These are phyloP conservation scores for Pygocentrus nattereri DNA, from an alignment of 2,797 vertebrate genomes.

Conservation along the genomic window DNA sequence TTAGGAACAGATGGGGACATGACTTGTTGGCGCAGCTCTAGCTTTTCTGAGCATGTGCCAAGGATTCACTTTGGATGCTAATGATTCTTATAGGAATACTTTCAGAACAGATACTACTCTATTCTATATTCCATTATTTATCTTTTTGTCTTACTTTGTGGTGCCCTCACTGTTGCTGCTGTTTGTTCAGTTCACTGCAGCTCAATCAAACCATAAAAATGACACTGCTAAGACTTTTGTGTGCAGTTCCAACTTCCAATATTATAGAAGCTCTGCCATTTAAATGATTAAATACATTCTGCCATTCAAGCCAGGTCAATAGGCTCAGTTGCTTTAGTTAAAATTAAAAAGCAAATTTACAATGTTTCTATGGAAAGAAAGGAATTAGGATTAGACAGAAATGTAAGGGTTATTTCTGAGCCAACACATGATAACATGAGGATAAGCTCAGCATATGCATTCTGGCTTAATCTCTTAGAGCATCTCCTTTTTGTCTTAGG, in stretches of 20 bases:
- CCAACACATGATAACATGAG: background rate
- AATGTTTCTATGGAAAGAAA: background rate
- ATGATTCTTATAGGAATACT: slow-evolving; percentile 60
- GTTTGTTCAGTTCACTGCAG: slow-evolving; percentile 7
- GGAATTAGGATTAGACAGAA: background rate
- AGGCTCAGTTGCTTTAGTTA: too few species aligned
- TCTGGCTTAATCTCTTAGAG: background rate
- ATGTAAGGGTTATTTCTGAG: background rate
- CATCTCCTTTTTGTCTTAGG: slow-evolving; percentile 63
- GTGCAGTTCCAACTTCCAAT: background rate
- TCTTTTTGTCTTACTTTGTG: slow-evolving; percentile 58
- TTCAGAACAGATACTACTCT: slow-evolving; percentile 57
- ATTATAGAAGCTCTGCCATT: background rate
- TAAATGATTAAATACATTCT: background rate
- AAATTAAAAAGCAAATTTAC: too few species aligned
- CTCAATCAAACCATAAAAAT: background rate
- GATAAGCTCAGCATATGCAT: background rate
- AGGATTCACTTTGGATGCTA: slow-evolving; percentile 67
- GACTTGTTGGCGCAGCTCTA: slow-evolving; percentile 73
- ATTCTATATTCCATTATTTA: slow-evolving; percentile 63
- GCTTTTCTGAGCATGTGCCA: slow-evolving; percentile 67
- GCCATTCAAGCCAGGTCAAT: background rate
- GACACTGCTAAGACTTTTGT: background rate
- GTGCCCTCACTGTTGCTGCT: slow-evolving; percentile 25
- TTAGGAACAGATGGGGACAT: slow-evolving; percentile 77